Conservation (phyloP, 2,888 invertebrate species). For the Bombylius discolor region DNA sequence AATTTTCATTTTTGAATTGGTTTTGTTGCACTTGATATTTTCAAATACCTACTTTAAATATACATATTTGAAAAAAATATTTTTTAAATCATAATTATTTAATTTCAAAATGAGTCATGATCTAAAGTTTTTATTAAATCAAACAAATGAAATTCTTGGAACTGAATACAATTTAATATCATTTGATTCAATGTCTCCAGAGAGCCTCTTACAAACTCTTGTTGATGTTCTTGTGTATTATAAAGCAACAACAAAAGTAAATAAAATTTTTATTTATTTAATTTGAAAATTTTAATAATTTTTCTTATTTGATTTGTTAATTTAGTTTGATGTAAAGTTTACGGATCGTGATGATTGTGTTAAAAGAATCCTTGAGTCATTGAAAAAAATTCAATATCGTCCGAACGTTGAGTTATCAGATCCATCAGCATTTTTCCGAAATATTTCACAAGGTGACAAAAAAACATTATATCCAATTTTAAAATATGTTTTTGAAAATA, state of each 20-base stretch:
- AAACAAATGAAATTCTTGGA: conserved; percentile 57
- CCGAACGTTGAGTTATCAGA: conserved; percentile 43
- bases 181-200: conserved; percentile 65
- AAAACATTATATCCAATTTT: conserved; percentile 63
- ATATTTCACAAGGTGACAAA: conserved; percentile 51
- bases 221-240: conserved; percentile 62
- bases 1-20: no score
- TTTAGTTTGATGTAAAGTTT: conserved; percentile 52
- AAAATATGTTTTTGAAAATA: conserved; percentile 64
- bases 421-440: conserved; percentile 34
- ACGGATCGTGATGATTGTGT: conserved; percentile 67
- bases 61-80: no score
- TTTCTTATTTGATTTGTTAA: conserved; percentile 1
- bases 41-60: no score
- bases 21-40: no score
- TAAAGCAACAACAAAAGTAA: conserved; percentile 51
- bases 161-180: conserved; percentile 70
- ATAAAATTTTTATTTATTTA: background rate
- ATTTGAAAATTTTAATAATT: background rate
- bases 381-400: conserved; percentile 68
- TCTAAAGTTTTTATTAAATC: conserved; percentile 55
- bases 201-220: conserved; percentile 63
- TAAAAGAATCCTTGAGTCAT: conserved; percentile 52
- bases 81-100: no score
- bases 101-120: conserved; percentile 45